Evolutionary conservation across 1,140 invertebrate genomes (phyloP).

Genomic region (Anoplophora glabripennis): DNA sequence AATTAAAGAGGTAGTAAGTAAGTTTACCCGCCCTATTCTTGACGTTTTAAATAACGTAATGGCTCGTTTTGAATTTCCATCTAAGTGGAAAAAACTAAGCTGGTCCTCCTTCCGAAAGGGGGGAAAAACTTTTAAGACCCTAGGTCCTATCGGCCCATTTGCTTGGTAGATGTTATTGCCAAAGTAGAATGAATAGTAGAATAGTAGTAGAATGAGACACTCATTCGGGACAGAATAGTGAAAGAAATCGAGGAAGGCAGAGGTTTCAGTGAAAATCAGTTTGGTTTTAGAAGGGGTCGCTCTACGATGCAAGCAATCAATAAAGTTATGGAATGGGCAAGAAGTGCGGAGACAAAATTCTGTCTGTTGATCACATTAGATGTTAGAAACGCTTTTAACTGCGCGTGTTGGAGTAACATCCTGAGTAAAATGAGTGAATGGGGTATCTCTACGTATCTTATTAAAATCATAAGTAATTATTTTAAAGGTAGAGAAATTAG

Average conservation of each 20-base stretch:
- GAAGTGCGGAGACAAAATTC: not conserved
- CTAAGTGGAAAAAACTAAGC: too few species aligned
- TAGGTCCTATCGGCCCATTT: not conserved
- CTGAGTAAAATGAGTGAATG: not conserved
- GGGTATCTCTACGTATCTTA: constrained; percentile 5
- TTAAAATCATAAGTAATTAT: constrained; percentile 19
- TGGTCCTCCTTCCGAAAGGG: not conserved
- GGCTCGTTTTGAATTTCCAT: too few species aligned
- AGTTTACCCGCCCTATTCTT: too few species aligned
- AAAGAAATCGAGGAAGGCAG: not conserved
- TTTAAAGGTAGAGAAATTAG: constrained; percentile 23
- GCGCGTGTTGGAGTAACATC: constrained; percentile 15
- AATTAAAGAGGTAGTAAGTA: too few species aligned
- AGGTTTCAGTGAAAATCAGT: not conserved
- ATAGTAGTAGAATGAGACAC: not conserved
- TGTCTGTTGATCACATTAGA: constrained; percentile 15
- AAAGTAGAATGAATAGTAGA: too few species aligned
- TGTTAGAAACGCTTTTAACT: constrained; percentile 23
- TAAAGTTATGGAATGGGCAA: not conserved
- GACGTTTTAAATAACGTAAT: too few species aligned
- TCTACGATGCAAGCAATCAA: constrained; percentile 18
- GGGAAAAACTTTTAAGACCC: not conserved
- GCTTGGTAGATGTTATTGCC: not conserved
- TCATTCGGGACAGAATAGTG: not conserved
- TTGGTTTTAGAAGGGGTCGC: constrained; percentile 5